These are phyloP conservation scores for Pygoscelis adeliae DNA, from an alignment of 2,113 vertebrate genomes.

Conservation along the genomic window DNA sequence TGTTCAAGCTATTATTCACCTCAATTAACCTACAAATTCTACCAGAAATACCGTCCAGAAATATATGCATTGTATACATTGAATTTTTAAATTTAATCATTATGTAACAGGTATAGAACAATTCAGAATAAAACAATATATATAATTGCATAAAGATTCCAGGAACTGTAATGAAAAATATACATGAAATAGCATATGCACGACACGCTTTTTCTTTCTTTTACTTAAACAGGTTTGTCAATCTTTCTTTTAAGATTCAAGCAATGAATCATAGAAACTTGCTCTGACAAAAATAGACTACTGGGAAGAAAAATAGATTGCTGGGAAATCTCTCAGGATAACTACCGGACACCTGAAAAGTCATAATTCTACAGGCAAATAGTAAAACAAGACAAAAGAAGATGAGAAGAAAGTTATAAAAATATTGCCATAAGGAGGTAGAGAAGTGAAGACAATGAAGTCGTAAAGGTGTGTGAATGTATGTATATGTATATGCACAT, in stretches of 20 bases:
- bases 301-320: background rate
- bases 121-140: background rate
- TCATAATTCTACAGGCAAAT: background rate
- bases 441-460: background rate
- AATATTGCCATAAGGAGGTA: background rate
- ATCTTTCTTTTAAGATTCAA: background rate
- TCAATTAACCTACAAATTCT: background rate
- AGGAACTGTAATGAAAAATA: background rate
- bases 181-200: background rate
- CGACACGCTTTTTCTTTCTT: background rate
- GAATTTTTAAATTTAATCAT: background rate
- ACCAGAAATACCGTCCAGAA: background rate
- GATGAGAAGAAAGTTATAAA: background rate
- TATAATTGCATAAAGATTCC: background rate
- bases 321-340: background rate
- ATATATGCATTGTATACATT: accelerated
- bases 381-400: background rate
- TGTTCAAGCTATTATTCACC: background rate
- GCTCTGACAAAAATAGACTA: background rate
- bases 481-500: accelerated
- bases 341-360: background rate
- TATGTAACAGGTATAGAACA: background rate
- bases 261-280: background rate
- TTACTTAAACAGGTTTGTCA: background rate
- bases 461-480: accelerated